phyloP scores from a whole-genome alignment of 2,113 vertebrate species.

The Craseonycteris thonglongyai region DNA sequence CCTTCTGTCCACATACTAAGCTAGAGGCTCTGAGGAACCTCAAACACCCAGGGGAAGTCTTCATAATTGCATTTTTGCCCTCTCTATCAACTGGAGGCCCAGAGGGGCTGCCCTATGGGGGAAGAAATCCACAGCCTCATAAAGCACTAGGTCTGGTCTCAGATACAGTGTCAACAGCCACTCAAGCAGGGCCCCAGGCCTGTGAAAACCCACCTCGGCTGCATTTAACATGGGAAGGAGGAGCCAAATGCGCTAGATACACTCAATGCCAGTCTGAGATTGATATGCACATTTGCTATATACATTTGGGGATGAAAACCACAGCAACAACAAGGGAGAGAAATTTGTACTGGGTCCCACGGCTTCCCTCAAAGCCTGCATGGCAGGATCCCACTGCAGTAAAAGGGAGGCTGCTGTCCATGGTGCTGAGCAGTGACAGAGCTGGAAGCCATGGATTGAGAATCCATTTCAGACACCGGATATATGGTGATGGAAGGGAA shows the following conservation, averaged over 20 bases:
- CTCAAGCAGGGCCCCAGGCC: not conserved
- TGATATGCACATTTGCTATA: not conserved
- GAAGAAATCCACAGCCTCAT: not conserved
- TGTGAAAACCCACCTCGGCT: not conserved
- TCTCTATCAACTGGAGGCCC: not conserved
- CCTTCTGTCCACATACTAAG: not conserved
- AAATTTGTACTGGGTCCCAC: not conserved
- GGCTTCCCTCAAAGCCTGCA: not conserved
- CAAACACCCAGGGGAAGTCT: not conserved
- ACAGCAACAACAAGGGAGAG: not conserved
- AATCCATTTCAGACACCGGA: too few species aligned
- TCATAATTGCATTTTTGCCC: not conserved
- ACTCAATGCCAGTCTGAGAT: not conserved
- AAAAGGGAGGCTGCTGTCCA: not conserved
- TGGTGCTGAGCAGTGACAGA: not conserved
- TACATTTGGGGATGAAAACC: not conserved
- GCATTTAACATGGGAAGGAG: not conserved
- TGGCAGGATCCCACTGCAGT: not conserved
- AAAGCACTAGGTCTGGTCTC: not conserved
- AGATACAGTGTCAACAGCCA: not conserved
- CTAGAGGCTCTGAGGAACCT: not conserved
- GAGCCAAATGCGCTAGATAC: not conserved
- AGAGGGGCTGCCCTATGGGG: not conserved
- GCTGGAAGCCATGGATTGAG: not conserved
- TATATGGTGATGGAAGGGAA: too few species aligned